phyloP scores from a whole-genome alignment of 2,888 invertebrate genomes.

The Oscheius myriophilus region DNA sequence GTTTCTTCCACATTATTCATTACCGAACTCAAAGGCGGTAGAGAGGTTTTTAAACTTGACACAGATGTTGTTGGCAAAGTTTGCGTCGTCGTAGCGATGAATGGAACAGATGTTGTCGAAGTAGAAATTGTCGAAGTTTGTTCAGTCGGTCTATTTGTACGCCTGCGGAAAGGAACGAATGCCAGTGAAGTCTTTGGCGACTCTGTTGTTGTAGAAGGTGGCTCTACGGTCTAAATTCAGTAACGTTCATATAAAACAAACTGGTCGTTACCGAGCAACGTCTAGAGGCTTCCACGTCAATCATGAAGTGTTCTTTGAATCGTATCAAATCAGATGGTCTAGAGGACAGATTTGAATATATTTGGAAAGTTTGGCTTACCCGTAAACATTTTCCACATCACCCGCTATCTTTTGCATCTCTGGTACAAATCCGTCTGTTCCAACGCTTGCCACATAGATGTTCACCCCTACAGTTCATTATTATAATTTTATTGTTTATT shows the following conservation, averaged over 20 bases:
- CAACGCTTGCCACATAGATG: conserved; percentile 64
- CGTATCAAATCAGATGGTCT: conserved; percentile 56
- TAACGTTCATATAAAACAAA: too few species aligned
- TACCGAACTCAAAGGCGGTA: too few species aligned
- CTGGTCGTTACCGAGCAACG: conserved; percentile 49
- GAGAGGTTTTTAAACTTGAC: not conserved
- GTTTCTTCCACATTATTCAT: too few species aligned
- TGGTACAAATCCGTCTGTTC: conserved; percentile 61
- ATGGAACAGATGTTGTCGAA: conserved; percentile 10
- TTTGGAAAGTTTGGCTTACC: too few species aligned
- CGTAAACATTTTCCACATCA: conserved; percentile 61
- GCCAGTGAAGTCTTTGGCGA: too few species aligned
- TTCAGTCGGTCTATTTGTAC: not conserved
- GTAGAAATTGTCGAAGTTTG: not conserved
- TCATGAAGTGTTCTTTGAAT: conserved; percentile 52
- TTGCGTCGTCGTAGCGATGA: too few species aligned
- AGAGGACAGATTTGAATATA: conserved; percentile 17
- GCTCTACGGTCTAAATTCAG: too few species aligned
- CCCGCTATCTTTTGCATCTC: conserved; percentile 67
- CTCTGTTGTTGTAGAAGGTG: not conserved
- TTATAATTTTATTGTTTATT: not conserved
- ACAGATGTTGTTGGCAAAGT: conserved; percentile 7
- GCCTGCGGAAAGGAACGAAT: conserved; percentile 15
- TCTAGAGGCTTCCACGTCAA: conserved; percentile 59
- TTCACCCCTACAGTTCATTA: conserved; percentile 53